phyloP scores from a whole-genome alignment of 2,113 vertebrate species.

The Mastomys natalensis region DNA sequence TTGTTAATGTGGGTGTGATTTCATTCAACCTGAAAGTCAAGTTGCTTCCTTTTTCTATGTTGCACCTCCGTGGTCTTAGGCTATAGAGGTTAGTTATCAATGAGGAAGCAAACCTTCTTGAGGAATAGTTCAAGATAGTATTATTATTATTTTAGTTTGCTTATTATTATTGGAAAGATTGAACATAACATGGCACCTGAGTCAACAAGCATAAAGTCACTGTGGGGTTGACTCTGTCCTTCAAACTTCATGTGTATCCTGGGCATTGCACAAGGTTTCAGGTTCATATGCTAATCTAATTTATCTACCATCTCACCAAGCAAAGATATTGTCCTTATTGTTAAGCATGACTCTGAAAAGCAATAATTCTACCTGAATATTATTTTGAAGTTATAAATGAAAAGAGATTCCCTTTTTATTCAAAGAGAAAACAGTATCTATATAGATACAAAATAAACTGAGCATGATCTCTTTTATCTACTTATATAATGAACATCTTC shows the following conservation, averaged over 20 bases:
- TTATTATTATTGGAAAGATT: not conserved
- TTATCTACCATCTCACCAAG: not conserved
- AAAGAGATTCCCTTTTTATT: not conserved
- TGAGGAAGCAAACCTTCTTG: not conserved
- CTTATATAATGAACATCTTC: not conserved
- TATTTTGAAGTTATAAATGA: not conserved
- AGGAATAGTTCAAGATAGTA: not conserved
- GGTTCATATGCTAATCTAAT: not conserved
- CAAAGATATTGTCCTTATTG: not conserved
- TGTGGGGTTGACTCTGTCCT: not conserved
- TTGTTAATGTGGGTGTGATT: not conserved
- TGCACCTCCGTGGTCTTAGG: not conserved
- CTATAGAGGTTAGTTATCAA: not conserved
- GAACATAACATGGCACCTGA: not conserved
- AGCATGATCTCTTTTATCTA: not conserved
- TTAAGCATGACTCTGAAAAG: not conserved
- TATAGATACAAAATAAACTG: not conserved
- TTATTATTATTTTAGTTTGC: not conserved
- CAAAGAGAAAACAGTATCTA: not conserved
- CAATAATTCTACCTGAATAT: not conserved
- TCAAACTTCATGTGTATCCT: not conserved
- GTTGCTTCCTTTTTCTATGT: not conserved
- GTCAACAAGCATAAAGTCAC: not conserved
- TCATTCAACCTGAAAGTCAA: not conserved
- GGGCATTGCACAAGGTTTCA: not conserved